Conservation (phyloP, 1,140 invertebrate species). For the Sesamia nonagrioides region DNA sequence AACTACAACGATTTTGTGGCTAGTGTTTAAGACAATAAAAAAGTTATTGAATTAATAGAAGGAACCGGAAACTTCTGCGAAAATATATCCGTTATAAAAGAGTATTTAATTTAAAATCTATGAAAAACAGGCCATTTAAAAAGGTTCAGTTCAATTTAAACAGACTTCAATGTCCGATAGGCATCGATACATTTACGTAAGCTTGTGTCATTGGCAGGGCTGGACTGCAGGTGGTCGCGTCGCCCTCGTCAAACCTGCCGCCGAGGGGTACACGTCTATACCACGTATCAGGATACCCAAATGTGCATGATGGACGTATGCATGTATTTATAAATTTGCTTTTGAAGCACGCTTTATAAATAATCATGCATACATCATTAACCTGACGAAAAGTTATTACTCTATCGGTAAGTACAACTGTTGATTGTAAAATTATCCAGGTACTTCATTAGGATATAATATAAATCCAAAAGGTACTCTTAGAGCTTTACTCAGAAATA, state of each 20-base stretch:
- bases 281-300: constrained; percentile 10
- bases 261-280: constrained; percentile 9
- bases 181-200: constrained; percentile 45
- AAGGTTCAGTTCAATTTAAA: neutral
- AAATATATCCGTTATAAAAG: neutral
- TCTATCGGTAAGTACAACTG: no score
- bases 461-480: neutral
- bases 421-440: no score
- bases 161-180: constrained; percentile 26
- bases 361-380: no score
- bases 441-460: neutral
- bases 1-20: neutral
- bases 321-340: neutral
- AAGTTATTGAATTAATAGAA: neutral
- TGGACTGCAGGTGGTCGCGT: constrained; percentile 52
- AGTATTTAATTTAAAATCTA: neutral
- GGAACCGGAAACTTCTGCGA: neutral
- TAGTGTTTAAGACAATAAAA: no score
- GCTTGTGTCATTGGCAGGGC: constrained; percentile 47
- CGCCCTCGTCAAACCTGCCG: constrained; percentile 21
- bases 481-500: neutral
- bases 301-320: constrained; percentile 3
- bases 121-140: neutral
- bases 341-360: no score
- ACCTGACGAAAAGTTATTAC: no score